Evolutionary conservation across 2,888 invertebrate genomes (phyloP), one percentile per base, ranked within the genome.

Genomic region (Meiosimyza platycephala): DNA sequence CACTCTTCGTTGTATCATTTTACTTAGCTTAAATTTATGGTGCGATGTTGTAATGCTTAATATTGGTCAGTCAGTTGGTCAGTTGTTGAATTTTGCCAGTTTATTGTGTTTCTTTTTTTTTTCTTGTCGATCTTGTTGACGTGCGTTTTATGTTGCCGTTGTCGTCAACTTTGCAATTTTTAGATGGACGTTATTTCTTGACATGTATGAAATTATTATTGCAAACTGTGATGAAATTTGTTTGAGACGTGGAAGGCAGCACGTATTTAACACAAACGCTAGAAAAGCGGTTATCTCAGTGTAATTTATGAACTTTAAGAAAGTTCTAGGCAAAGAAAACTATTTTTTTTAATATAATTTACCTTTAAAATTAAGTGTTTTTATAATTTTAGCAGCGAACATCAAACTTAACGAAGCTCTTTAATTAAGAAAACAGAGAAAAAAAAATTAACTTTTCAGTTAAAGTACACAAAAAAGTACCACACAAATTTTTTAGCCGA

Each of bases 41-140:
- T 63, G 55, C 64, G 63, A 40, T 64, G 64, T 70, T 52, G 70
- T 22, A 60, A 62, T 55, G 52, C 54, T 59, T 67, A 50, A 51
- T 60, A 22, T 18, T 72, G 72, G 65, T 72, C 59, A 66, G 65
- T 72, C 59, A 66, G 65, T 72, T 72, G 72, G 72, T 72, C 72
- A 72, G 50, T 69, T 22, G 60, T 69, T 40, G n/a, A 6, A 28
- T 59, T 16, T 68, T 22, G 28, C 13, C 33, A 9, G 33, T 60
- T 40, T 33, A 6, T 50, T 64, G 48, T 15, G 2, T 40, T 18
- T 63, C 40, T 63, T 15, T 22, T 16, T 54, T n/a, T 40, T 13
- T 48, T 16, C 33, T n/a, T 52, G 28, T 48, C 9, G 47, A 16
- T 28, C 18, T 40, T 59, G 40, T 59, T 13, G 28, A 28, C 28